Evolutionary conservation across 2,113 vertebrate genomes (phyloP).

Genomic region (Brachionichthys hirsutus): DNA sequence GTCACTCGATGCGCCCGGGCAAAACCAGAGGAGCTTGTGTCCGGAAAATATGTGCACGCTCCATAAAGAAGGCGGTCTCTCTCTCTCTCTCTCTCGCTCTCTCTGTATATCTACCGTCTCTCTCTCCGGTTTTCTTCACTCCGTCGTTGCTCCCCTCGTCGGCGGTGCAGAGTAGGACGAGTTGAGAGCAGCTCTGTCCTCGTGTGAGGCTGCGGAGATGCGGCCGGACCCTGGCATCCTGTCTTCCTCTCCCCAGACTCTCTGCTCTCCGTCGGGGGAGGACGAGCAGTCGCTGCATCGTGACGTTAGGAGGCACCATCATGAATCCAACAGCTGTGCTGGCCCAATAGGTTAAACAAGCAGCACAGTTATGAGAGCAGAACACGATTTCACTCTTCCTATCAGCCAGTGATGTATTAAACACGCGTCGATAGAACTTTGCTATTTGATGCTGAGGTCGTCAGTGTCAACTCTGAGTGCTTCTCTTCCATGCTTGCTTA

Average conservation of each 20-base stretch:
- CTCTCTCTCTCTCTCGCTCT: not conserved
- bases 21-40: slow-evolving; percentile 42
- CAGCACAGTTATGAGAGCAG: not conserved
- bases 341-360: slow-evolving; percentile 44
- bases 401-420: too few species aligned
- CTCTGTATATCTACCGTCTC: not conserved
- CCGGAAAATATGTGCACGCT: slow-evolving; percentile 45
- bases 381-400: too few species aligned
- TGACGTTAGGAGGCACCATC: slow-evolving; percentile 67
- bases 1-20: slow-evolving; percentile 38
- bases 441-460: slow-evolving; percentile 21
- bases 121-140: slow-evolving; percentile 14
- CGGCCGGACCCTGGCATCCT: slow-evolving; percentile 56
- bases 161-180: slow-evolving; percentile 13
- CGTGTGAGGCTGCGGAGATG: slow-evolving; percentile 47
- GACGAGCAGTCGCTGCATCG: slow-evolving; percentile 61
- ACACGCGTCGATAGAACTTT: slow-evolving; percentile 24
- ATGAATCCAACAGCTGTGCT: slow-evolving; percentile 70
- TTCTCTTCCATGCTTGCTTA: too few species aligned
- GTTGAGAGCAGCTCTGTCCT: slow-evolving; percentile 55
- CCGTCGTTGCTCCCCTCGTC: slow-evolving; percentile 29
- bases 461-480: not conserved
- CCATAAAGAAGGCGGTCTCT: slow-evolving; percentile 54
- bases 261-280: slow-evolving; percentile 47
- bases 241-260: slow-evolving; percentile 49